phyloP scores from a whole-genome alignment of 2,113 vertebrate species.

The Poecile atricapillus region DNA sequence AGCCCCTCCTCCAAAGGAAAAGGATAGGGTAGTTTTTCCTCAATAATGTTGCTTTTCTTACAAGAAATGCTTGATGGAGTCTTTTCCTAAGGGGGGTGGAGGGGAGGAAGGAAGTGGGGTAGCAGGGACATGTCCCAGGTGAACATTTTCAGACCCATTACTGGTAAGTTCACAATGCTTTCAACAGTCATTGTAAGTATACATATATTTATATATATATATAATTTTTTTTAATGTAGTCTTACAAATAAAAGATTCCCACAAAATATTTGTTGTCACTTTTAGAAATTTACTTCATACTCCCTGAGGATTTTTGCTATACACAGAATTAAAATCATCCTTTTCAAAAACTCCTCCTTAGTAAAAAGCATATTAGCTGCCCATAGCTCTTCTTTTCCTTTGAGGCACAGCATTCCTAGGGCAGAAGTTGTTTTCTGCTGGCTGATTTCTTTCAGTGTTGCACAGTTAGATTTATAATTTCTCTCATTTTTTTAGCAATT shows the following conservation, averaged over 20 bases:
- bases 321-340: neutral
- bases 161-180: neutral
- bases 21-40: neutral
- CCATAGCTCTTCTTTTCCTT: neutral
- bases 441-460: neutral
- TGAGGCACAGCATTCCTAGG: neutral
- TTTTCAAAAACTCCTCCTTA: neutral
- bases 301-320: neutral
- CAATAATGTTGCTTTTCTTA: neutral
- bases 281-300: neutral
- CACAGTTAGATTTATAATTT: neutral
- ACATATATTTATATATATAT: neutral
- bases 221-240: neutral
- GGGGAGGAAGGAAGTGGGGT: fast-evolving
- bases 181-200: neutral
- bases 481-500: neutral
- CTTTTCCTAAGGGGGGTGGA: neutral
- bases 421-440: neutral
- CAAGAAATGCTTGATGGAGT: neutral
- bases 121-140: neutral
- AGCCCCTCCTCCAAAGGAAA: neutral
- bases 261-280: neutral
- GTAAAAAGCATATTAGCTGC: neutral
- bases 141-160: neutral
- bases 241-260: neutral